Evolutionary conservation across 2,113 vertebrate species (phyloP).

Genomic region (Solenodon paradoxus): DNA sequence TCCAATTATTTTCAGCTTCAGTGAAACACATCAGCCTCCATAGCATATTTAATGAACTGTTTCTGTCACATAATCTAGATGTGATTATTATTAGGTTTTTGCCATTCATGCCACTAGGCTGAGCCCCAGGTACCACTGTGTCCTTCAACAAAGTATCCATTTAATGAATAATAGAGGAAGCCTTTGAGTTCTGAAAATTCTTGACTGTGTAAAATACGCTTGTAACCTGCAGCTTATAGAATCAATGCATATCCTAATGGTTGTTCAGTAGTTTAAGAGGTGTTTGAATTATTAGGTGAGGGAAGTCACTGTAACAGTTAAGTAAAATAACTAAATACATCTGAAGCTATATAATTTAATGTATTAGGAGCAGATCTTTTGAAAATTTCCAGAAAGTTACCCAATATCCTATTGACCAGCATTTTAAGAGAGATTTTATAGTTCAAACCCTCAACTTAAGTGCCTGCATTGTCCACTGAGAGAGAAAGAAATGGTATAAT

Average conservation of each 20-base stretch:
- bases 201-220: constrained; percentile 68
- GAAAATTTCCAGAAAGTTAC: constrained; percentile 75
- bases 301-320: constrained; percentile 71
- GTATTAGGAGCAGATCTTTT: constrained; percentile 70
- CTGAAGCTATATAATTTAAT: constrained; percentile 78
- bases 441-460: constrained; percentile 55
- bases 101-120: not conserved
- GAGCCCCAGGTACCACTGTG: not conserved
- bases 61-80: not conserved
- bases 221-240: constrained; percentile 68
- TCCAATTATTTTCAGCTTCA: constrained; percentile 6
- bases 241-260: constrained; percentile 57
- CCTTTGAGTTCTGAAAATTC: constrained; percentile 57
- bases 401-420: constrained; percentile 66
- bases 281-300: constrained; percentile 78
- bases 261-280: constrained; percentile 75
- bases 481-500: constrained; percentile 57
- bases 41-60: not conserved
- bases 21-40: not conserved
- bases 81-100: not conserved
- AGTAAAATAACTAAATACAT: constrained; percentile 74
- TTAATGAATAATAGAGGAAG: constrained; percentile 61
- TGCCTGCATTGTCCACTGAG: not conserved
- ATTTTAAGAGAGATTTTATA: constrained; percentile 72
- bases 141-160: constrained; percentile 16